phyloP scores from a whole-genome alignment of 2,888 invertebrate species.

The Athrips mouffetella region DNA sequence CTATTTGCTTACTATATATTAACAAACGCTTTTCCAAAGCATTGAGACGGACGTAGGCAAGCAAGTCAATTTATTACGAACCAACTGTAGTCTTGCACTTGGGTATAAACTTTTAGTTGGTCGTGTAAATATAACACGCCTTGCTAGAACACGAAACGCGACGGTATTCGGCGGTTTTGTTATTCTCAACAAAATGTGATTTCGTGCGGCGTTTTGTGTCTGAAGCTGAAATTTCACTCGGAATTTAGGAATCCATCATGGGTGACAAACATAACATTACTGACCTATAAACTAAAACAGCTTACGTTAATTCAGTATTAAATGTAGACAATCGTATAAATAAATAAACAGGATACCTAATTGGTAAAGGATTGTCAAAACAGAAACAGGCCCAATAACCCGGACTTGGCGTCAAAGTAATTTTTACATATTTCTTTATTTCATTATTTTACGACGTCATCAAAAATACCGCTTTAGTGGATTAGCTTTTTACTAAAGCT shows the following conservation, averaged over 20 bases:
- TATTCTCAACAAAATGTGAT: conserved; percentile 36
- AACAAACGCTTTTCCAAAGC: no score
- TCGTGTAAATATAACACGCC: conserved; percentile 64
- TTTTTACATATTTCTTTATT: no score
- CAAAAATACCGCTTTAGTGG: no score
- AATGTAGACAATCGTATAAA: background rate
- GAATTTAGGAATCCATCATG: conserved; percentile 2
- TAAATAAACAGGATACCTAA: no score
- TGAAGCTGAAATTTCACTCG: background rate
- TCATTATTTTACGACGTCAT: no score
- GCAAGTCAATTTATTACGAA: no score
- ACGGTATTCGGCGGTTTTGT: conserved; percentile 32
- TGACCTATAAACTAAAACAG: conserved; percentile 1
- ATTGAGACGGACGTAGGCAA: no score
- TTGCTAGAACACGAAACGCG: conserved; percentile 50
- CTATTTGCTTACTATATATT: no score
- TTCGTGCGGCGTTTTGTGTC: conserved; percentile 22
- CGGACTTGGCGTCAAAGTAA: no score
- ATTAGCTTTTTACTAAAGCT: no score
- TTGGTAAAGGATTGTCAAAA: no score
- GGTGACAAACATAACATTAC: conserved; percentile 6
- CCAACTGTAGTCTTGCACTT: conserved; percentile 20
- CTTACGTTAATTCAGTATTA: background rate
- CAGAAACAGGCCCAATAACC: no score
- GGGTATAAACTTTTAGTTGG: conserved; percentile 43